phyloP scores from a whole-genome alignment of 2,113 vertebrate genomes.

The Noctilio leporinus region DNA sequence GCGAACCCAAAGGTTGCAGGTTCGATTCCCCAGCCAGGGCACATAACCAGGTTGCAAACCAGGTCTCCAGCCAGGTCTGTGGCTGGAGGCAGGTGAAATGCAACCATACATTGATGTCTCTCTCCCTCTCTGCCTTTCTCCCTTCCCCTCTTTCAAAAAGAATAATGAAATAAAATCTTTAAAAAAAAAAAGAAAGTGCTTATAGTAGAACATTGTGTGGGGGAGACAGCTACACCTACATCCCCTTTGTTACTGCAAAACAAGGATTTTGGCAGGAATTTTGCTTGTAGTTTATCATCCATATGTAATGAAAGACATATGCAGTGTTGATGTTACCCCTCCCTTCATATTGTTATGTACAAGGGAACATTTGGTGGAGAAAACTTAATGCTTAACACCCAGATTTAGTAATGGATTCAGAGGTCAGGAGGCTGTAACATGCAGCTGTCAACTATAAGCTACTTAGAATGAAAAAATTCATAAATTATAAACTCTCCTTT shows the following conservation, averaged over 20 bases:
- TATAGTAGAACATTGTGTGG: not conserved
- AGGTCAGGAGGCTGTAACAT: constrained; percentile 42
- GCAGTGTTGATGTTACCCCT: not conserved
- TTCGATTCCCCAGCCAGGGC: too few species aligned
- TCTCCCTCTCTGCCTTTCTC: too few species aligned
- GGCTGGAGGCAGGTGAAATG: too few species aligned
- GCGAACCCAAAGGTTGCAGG: too few species aligned
- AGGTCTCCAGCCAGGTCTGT: too few species aligned
- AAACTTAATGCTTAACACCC: not conserved
- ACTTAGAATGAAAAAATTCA: constrained; percentile 33
- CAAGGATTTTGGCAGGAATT: not conserved
- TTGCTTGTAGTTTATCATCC: not conserved
- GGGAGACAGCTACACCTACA: not conserved
- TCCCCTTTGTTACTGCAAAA: not conserved
- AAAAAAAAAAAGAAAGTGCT: too few species aligned
- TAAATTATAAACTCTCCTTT: constrained; percentile 58
- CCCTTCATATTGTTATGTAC: not conserved
- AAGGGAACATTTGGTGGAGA: not conserved
- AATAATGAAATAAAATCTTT: too few species aligned
- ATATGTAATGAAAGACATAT: not conserved
- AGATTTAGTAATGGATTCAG: not conserved
- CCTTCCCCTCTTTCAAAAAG: too few species aligned
- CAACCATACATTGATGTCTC: too few species aligned
- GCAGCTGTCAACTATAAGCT: not conserved
- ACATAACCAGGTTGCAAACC: too few species aligned